Evolutionary conservation across 2,113 vertebrate genomes (phyloP), one percentile per base, ranked within the genome.

Genomic region (Mirza zaza): DNA sequence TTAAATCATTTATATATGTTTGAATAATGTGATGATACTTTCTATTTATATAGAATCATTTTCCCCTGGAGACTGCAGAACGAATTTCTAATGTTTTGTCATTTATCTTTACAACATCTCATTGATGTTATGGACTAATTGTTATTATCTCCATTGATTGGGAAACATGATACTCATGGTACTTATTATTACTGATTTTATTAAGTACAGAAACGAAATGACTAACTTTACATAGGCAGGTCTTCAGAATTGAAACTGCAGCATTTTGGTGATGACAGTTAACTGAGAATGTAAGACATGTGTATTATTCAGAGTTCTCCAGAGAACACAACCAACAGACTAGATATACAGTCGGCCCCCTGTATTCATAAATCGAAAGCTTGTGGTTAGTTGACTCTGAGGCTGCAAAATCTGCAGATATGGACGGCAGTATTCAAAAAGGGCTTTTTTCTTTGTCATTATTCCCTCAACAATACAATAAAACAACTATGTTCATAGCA

Each of bases 51-150:
- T 91, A 80, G 59, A 94, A 81, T 86, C 13, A 91, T 67, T 95
- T 80, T 21, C 2, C 68, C 36, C 63, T 65, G 36, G 81, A 93
- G 50, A 91, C 2, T 81, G 6, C 11, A 91, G 52, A 84, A 92
- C 18, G 36, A 55, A 83, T 94, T 94, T 48, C 39, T 91, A 86
- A 81, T 91, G 45, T 91, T 96, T 96, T 95, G 63, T 85, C 52
- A 87, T 96, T 97, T 97, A 94, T 97, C 45, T 48, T 94, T 88
- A 76, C 29, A 96, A 80, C 17, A 97, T 83, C 57, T 93, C 32
- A 84, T 61, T 93, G 79, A 93, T 90, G 36, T 87, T 95, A 83
- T 25, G 21, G 8, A 84, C 73, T 84, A 65, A 96, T 93, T 82
- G 94, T 55, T 94, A 89, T 94, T 93, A 73, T 57, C 63, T 94